Evolutionary conservation across 2,888 invertebrate genomes (phyloP).

Genomic region (Brenthis daphne): DNA sequence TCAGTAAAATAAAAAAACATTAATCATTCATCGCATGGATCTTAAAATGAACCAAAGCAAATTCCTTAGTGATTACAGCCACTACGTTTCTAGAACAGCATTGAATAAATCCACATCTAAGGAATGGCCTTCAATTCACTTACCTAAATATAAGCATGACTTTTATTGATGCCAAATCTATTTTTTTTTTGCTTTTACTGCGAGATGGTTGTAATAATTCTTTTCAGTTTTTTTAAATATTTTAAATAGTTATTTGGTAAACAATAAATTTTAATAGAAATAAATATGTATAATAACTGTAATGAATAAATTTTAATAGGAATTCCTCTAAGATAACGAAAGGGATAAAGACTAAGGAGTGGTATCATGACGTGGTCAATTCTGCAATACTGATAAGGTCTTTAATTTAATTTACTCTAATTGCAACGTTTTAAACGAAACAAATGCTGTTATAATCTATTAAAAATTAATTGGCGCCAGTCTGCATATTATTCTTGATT

Average conservation of each 20-base stretch:
- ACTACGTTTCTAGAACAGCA: constrained; percentile 51
- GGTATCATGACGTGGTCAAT: no score
- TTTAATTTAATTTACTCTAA: no score
- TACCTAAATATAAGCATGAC: constrained; percentile 46
- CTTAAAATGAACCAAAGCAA: constrained; percentile 27
- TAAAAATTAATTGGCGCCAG: constrained; percentile 8
- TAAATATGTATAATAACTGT: no score
- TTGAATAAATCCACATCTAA: constrained; percentile 44
- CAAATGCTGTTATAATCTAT: not conserved
- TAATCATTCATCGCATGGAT: constrained; percentile 19
- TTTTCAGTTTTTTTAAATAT: not conserved
- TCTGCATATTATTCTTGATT: not conserved
- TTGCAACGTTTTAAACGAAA: not conserved
- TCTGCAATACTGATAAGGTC: no score
- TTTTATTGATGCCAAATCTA: constrained; percentile 47
- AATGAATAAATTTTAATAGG: no score
- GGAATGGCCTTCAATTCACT: constrained; percentile 43
- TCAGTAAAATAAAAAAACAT: not conserved
- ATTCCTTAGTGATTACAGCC: constrained; percentile 28
- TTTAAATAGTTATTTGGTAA: no score
- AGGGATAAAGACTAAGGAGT: no score
- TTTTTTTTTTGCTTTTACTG: constrained; percentile 40
- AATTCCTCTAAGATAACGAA: no score
- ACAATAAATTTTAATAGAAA: no score
- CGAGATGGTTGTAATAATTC: constrained; percentile 21